phyloP scores from a whole-genome alignment of 2,888 invertebrate genomes.

The Pandemis cinnamomeana region DNA sequence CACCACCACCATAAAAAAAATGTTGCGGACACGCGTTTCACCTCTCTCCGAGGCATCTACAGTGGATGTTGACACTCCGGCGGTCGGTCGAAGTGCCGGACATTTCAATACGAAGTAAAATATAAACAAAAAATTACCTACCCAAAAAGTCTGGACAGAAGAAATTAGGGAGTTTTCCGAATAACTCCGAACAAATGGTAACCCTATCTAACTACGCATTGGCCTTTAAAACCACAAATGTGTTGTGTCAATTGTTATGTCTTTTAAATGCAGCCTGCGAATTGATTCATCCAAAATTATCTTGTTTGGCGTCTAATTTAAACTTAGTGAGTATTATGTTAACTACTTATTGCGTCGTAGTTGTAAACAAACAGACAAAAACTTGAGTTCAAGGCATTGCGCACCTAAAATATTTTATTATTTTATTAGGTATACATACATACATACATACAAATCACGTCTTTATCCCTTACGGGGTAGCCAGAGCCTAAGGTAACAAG shows the following conservation, averaged over 20 bases:
- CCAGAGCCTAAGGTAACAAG: no score
- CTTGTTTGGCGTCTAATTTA: conserved; percentile 3
- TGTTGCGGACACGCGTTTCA: no score
- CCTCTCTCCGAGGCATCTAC: no score
- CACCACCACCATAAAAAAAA: no score
- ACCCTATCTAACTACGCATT: conserved; percentile 9
- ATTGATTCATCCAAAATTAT: background rate
- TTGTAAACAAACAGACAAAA: background rate
- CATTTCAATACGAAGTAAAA: no score
- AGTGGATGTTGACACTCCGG: no score
- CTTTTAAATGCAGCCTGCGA: background rate
- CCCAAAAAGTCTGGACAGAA: background rate
- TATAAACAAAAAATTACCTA: background rate
- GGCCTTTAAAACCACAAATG: conserved; percentile 1
- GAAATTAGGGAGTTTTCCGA: background rate
- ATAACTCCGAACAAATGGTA: background rate
- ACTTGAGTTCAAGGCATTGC: background rate
- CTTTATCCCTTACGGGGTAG: no score
- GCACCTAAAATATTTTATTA: no score
- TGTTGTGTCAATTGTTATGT: background rate
- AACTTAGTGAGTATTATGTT: background rate
- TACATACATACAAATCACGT: no score
- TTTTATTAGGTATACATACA: no score
- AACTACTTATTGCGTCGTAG: background rate
- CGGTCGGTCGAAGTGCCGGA: no score